These are phyloP conservation scores for Axis porcinus DNA, from an alignment of 2,113 vertebrate species.

Conservation along the genomic window DNA sequence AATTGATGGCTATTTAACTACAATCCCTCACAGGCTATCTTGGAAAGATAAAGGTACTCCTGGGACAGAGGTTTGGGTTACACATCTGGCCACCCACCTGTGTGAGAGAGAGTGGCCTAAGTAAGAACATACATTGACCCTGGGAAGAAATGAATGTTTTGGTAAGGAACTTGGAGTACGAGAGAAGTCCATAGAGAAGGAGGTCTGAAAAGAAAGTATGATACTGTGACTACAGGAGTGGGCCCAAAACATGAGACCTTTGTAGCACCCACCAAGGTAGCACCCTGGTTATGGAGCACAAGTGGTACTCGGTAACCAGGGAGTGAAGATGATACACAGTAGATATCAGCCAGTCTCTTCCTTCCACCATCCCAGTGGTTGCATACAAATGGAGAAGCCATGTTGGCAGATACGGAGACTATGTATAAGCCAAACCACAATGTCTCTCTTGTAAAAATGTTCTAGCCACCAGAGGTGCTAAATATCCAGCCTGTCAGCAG, in stretches of 20 bases:
- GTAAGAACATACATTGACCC: not conserved
- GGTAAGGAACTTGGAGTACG: not conserved
- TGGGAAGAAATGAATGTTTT: not conserved
- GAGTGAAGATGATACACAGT: not conserved
- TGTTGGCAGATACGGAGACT: not conserved
- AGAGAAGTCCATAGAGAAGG: not conserved
- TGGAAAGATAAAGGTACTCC: not conserved
- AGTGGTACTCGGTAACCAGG: not conserved
- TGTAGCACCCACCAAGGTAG: not conserved
- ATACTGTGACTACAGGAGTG: not conserved
- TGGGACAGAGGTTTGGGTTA: not conserved
- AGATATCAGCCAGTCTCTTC: not conserved
- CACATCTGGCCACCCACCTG: not conserved
- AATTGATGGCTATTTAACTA: not conserved
- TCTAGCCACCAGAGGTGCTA: not conserved
- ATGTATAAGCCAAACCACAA: not conserved
- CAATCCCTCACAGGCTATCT: not conserved
- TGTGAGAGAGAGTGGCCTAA: not conserved
- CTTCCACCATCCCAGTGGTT: not conserved
- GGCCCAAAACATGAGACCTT: not conserved
- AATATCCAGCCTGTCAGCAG: not conserved
- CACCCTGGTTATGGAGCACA: not conserved
- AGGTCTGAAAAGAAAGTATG: not conserved
- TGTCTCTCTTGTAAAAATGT: not conserved
- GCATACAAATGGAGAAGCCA: not conserved